Evolutionary conservation across 1,140 invertebrate genomes (phyloP).

Genomic region (Cydia strobilella): DNA sequence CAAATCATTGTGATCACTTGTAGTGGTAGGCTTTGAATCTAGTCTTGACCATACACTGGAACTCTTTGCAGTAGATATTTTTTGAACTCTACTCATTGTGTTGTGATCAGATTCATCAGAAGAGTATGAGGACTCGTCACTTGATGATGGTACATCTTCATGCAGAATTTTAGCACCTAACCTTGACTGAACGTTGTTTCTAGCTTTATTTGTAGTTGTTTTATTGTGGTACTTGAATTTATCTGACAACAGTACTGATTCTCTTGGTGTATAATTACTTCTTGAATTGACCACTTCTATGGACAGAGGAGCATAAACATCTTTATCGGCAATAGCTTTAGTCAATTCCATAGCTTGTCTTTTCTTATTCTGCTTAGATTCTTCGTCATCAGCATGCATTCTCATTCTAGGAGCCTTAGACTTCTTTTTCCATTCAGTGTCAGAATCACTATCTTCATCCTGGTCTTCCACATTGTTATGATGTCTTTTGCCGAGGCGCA

Average conservation of each 20-base stretch:
- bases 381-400: conserved; percentile 94
- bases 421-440: conserved; percentile 81
- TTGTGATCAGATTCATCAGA: conserved; percentile 56
- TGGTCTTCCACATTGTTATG: conserved; percentile 36
- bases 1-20: conserved; percentile 55
- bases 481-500: conserved; percentile 70
- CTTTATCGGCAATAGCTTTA: conserved; percentile 56
- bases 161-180: conserved; percentile 57
- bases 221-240: conserved; percentile 57
- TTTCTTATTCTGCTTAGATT: conserved; percentile 81
- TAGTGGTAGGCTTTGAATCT: conserved; percentile 57
- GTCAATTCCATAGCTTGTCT: conserved; percentile 51
- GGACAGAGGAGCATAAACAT: conserved; percentile 63
- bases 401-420: conserved; percentile 87
- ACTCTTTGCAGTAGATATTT: conserved; percentile 51
- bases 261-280: conserved; percentile 52
- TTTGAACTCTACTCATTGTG: conserved; percentile 70
- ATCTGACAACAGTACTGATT: conserved; percentile 59
- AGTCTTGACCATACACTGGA: conserved; percentile 82
- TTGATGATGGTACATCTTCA: conserved; percentile 40
- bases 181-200: conserved; percentile 57
- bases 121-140: conserved; percentile 51
- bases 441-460: conserved; percentile 68
- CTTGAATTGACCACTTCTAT: conserved; percentile 67
- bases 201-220: conserved; percentile 39